Base-by-base conservation (phyloP, 2,113 vertebrate species). In the Opisthocomus hoazin region DNA sequence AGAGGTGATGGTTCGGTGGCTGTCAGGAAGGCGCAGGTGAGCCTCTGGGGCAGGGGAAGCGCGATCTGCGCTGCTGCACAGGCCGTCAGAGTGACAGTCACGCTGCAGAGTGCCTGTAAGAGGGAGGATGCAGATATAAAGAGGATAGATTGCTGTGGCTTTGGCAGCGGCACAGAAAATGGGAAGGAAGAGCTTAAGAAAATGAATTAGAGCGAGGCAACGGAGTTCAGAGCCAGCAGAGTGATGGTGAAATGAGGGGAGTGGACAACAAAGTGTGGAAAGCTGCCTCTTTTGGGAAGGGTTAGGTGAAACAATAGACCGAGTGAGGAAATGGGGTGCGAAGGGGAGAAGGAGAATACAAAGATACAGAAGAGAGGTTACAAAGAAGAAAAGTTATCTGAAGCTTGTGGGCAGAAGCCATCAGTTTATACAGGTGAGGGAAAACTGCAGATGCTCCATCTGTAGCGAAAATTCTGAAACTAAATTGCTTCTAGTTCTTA, bases 101-200 rank as follows among this genome's bases (percentile, higher is more conserved):
- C 2, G 1, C 66, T 80, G 74, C 71, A 69, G 65, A 74, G 69
- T 39, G 87, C 71, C 60, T 48, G 1, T 2, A 39, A 81, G 76
- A 75, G 65, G 76, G 71, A 83, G 87, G 61, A 32, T 60, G 61
- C 63, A 70, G 51, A 64, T 68, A 23, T 23, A 27, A 88, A 79
- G 79, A 75, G 74, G 75, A 64, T 60, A 71, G 77, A 79, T 92
- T 53, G 61, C 73, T 87, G 53, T 68, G 92, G 82, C 89, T 96
- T 96, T 73, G 92, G 83, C 95, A 93, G 76, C 0, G 0, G 69
- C 73, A 88, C 95, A 93, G 89, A 93, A 96, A 93, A 90, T 30
- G 61, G 69, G 89, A 82, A 95, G 86, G 90, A 71, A 93, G 84
- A 84, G 80, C 73, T 75, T 70, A 56, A 84, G 94, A 90, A 87